Base-by-base conservation (phyloP, 2,888 invertebrate species). In the Pterostichus madidus region DNA sequence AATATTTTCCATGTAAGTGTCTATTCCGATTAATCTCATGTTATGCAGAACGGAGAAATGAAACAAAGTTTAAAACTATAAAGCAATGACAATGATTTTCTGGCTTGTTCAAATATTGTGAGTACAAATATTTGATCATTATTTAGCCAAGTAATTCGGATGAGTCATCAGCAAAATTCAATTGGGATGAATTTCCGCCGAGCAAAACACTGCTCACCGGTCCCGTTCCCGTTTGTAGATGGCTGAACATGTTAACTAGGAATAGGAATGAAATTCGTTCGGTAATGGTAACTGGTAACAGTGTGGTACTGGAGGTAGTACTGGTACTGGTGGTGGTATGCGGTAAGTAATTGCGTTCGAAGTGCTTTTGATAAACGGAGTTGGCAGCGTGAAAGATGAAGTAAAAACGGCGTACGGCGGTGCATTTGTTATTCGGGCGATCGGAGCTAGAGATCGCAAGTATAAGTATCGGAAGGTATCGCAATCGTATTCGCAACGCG, bases 281-380 rank as follows among this genome's bases (percentile, higher is more conserved):
- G 10, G 39, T 71, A 39, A 17, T 44, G 44, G 24, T 71, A 56
- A 56, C 56, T 44, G 44, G 24, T 71, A 56, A 56, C 56, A 17
- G 15, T 13, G 56, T 56, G 17, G 56, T 56, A 56, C 56, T 56
- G 56, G 17, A 56, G 17, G 4, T 17, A 17, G 24, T 10, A 15
- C 8, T 17, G 56, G 24, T 10, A 17, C 2, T 56, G 56, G 17
- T 17, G 68, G 8, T 71, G 68, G 68, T 71, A 71, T 71, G 68
- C 44, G 17, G 68, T 71, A 71, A 71, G 68, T 71, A 71, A 71
- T 71, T 71, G 68, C 68, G 68, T 71, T 71, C 44, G 68, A 71
- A 71, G 68, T 71, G 68, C 68, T 71, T 71, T 71, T 71, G 68
- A 71, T 71, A 71, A 71, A 71, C 68, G 68, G 68, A 71, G 68